phyloP scores from a whole-genome alignment of 2,113 vertebrate genomes.

The Myanophis thanlyinensis region DNA sequence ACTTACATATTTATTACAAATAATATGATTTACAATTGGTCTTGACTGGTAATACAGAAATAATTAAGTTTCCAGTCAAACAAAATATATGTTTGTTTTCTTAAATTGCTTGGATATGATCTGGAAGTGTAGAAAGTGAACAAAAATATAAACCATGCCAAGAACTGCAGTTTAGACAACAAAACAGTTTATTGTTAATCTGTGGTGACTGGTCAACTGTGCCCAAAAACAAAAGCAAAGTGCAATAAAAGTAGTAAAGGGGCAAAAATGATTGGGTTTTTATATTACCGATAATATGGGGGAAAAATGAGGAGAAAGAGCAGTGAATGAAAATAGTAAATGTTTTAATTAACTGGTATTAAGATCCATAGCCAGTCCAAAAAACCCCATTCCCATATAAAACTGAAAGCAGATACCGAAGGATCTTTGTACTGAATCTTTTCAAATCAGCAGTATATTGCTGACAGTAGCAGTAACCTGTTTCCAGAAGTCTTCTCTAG shows the following conservation, averaged over 20 bases:
- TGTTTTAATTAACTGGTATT: constrained; percentile 75
- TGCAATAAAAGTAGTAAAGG: constrained; percentile 28
- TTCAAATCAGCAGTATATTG: constrained; percentile 81
- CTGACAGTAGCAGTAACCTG: constrained; percentile 72
- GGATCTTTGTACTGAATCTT: constrained; percentile 88
- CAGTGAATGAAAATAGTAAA: constrained; percentile 28
- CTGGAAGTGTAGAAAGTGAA: neutral
- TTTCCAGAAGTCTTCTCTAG: constrained; percentile 84
- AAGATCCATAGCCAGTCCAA: constrained; percentile 66
- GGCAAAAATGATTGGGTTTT: constrained; percentile 41
- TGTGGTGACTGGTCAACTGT: constrained; percentile 47
- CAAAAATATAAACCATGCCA: constrained; percentile 23
- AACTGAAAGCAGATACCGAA: constrained; percentile 89
- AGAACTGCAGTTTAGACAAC: constrained; percentile 42
- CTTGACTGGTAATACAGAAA: neutral
- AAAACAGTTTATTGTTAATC: constrained; percentile 24
- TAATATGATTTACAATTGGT: neutral
- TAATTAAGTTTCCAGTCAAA: constrained; percentile 31
- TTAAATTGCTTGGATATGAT: constrained; percentile 1
- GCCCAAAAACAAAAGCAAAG: constrained; percentile 34
- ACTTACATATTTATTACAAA: neutral
- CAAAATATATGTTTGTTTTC: neutral
- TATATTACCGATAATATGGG: constrained; percentile 42
- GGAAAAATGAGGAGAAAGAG: neutral
- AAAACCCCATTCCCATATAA: constrained; percentile 85